Percentiles rank a stretch among this genome's conserved stretches.
phyloP scores from a whole-genome alignment of 2,888 invertebrate genomes.

The Nycteola revayana region DNA sequence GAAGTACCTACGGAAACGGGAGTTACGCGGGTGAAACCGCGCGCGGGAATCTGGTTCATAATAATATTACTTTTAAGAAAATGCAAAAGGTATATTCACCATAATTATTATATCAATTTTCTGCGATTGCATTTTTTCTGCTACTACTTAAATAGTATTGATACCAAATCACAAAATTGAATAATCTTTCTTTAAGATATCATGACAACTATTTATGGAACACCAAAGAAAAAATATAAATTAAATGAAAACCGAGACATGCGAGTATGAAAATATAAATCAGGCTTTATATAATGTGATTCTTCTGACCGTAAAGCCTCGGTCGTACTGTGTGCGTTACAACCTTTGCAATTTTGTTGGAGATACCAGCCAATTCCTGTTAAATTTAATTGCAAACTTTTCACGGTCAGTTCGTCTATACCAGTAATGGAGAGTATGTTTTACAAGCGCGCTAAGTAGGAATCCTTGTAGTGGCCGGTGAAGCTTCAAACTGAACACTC shows the following conservation, averaged over 20 bases:
- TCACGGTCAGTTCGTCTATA: constrained; percentile 21
- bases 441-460: constrained; percentile 13
- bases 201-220: no score
- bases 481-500: constrained; percentile 10
- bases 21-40: no score
- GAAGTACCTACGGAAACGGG: no score
- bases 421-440: constrained; percentile 5
- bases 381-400: constrained; percentile 25
- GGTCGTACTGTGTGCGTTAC: constrained; percentile 20
- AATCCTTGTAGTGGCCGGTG: constrained; percentile 7
- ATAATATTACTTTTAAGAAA: no score
- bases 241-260: constrained; percentile 14
- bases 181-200: no score
- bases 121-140: no score
- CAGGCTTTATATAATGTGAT: constrained; percentile 27
- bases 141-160: no score
- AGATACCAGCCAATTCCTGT: constrained; percentile 8
- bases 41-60: no score
- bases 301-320: constrained; percentile 26
- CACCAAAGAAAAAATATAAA: no score
- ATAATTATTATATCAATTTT: no score
- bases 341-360: constrained; percentile 4
- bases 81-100: no score
- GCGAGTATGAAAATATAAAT: constrained; percentile 26
- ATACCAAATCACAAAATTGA: no score